Evolutionary conservation across 2,888 invertebrate species (phyloP), one percentile per base, ranked within the genome.

Genomic region (Epsilonema sp.): DNA sequence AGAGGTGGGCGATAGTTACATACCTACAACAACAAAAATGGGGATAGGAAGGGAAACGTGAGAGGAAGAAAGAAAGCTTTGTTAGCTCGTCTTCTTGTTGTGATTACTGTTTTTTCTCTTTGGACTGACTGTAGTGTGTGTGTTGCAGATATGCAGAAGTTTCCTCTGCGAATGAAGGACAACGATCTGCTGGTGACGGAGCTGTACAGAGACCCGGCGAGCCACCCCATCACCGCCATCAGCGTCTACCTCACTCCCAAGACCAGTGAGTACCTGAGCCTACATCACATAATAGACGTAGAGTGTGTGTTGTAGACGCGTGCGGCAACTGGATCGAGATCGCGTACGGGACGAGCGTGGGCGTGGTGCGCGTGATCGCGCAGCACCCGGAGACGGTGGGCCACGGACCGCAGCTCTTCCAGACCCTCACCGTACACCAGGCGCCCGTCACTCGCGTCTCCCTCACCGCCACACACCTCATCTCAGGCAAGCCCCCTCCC

Each of bases 251-350:
- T 94, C 26, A 92, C 94, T n/a, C 92, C 92, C 16, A 94, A 94
- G 74, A 92, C 92, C 51, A 90, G 89, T 89, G 74, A 78, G 80
- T n/a, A n/a, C n/a, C n/a, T n/a, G n/a, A n/a, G n/a, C n/a, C n/a
- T n/a, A 75, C 42, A 8, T 41, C n/a, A n/a, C n/a, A n/a, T n/a
- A n/a, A n/a, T n/a, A n/a, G n/a, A n/a, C n/a, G n/a, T n/a, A n/a
- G n/a, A n/a, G n/a, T 36, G 11, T 23, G n/a, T n/a, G 44, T 51
- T 54, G 24, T 64, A 86, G 89, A 84, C 74, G 73, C 89, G 49
- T 87, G 87, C 69, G 92, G 92, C 40, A 94, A 94, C 69, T 94
- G 94, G 92, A 90, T 97, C 61, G 97, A 97, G 71, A 94, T 97
- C 59, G 97, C 94, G 0, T 97, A 97, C 67, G 97, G 94, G 2